Conservation (phyloP, 2,113 vertebrate species). For the Pelecanus crispus region DNA sequence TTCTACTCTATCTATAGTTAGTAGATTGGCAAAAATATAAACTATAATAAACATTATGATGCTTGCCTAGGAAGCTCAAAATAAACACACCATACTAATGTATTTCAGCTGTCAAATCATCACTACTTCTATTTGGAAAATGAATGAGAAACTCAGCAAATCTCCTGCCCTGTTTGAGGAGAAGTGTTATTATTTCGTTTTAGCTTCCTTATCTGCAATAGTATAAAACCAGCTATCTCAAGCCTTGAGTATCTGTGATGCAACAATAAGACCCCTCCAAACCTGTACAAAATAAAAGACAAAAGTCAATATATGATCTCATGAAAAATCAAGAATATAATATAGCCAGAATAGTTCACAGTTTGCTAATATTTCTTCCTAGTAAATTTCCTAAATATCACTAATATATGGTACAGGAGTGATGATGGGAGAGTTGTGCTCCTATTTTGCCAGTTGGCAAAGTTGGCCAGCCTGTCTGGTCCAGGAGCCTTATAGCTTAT, state of each 20-base stretch:
- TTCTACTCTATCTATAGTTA: background rate
- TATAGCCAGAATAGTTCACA: background rate
- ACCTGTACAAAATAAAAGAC: background rate
- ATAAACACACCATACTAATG: background rate
- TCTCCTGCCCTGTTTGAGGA: background rate
- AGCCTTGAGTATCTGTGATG: background rate
- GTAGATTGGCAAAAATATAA: background rate
- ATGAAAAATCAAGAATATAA: background rate
- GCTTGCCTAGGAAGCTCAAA: background rate
- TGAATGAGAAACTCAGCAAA: background rate
- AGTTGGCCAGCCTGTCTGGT: background rate
- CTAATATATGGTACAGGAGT: background rate
- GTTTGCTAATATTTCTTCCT: background rate
- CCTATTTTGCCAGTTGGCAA: background rate
- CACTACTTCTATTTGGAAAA: background rate
- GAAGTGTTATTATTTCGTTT: background rate
- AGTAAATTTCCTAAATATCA: background rate
- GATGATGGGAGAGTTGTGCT: background rate
- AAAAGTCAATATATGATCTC: background rate
- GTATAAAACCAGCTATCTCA: background rate
- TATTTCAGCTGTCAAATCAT: background rate
- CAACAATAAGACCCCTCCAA: background rate
- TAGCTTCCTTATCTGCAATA: background rate
- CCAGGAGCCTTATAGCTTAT: background rate
- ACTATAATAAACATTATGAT: background rate